phyloP scores from a whole-genome alignment of 2,113 vertebrate species.

The Polypterus senegalus region DNA sequence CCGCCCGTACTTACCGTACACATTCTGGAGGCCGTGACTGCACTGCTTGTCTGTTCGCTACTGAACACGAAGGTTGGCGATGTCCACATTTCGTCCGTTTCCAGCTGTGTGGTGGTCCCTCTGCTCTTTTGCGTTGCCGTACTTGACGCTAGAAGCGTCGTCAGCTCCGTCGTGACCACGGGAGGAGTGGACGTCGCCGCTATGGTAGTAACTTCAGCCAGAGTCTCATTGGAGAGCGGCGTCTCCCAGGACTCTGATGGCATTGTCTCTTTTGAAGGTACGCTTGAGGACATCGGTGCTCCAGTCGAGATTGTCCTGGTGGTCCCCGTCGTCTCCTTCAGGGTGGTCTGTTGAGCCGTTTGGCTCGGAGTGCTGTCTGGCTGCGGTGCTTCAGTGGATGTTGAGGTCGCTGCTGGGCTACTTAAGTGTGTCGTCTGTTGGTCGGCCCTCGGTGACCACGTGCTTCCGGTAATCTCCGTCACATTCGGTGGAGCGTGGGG shows the following conservation, averaged over 20 bases:
- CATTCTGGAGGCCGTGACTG: no score
- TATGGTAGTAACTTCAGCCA: no score
- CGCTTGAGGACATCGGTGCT: neutral
- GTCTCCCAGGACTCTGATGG: neutral
- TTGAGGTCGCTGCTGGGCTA: constrained; percentile 9
- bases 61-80: no score
- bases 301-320: neutral
- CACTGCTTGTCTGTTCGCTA: no score
- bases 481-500: constrained; percentile 6
- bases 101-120: no score
- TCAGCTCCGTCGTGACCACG: no score
- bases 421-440: constrained; percentile 10
- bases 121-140: no score
- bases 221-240: no score
- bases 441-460: neutral
- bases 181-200: no score
- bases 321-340: neutral
- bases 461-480: neutral
- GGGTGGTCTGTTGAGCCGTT: constrained; percentile 4
- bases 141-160: no score
- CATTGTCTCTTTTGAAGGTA: neutral
- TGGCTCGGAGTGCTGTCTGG: neutral
- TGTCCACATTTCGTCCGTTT: no score
- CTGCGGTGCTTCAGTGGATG: neutral
- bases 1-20: no score